Conservation (phyloP, 2,888 invertebrate species). For the Pandemis cinnamomeana region DNA sequence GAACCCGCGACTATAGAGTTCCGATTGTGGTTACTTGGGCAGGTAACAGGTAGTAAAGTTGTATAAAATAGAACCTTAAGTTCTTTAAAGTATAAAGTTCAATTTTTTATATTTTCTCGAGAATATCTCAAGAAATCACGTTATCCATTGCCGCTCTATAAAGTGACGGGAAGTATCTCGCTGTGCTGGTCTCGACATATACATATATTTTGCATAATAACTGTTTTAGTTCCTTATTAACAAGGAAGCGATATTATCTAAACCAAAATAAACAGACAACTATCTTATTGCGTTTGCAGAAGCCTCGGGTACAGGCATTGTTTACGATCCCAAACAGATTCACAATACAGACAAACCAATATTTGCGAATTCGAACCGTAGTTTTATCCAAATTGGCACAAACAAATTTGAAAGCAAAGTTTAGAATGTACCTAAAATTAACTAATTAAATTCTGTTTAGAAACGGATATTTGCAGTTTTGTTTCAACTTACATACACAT, state of each 20-base stretch:
- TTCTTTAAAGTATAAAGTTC: no score
- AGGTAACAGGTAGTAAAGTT: no score
- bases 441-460: conserved; percentile 15
- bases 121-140: no score
- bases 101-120: no score
- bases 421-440: conserved; percentile 11
- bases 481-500: neutral
- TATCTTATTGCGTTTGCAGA: conserved; percentile 10
- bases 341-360: conserved; percentile 29
- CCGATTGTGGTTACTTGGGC: no score
- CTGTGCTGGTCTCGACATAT: no score
- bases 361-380: conserved; percentile 28
- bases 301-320: neutral
- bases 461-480: neutral
- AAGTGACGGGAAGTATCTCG: no score
- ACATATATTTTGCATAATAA: neutral
- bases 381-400: conserved; percentile 19
- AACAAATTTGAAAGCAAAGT: conserved; percentile 28
- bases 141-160: no score
- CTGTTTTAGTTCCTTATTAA: neutral
- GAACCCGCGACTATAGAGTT: no score
- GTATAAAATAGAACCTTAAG: no score
- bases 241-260: conserved; percentile 6
- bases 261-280: conserved; percentile 9
- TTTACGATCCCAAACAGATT: conserved; percentile 21